Conservation (phyloP, 2,113 vertebrate species). For the Lampris megalopsis region DNA sequence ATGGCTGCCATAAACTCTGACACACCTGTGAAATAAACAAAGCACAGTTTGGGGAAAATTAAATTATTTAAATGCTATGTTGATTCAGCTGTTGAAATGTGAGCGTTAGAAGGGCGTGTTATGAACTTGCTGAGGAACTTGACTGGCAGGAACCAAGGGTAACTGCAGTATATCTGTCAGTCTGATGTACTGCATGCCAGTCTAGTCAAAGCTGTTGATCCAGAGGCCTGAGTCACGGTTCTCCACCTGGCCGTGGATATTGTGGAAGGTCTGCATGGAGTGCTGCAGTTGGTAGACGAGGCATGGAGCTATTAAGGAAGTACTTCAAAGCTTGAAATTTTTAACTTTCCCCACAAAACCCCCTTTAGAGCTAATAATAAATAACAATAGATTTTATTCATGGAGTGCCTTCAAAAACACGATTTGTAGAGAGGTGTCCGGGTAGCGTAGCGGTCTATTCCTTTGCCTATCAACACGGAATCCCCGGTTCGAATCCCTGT, state of each 20-base stretch:
- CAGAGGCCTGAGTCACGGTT: conserved; percentile 93
- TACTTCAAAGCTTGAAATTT: too few species aligned
- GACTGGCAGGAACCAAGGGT: conserved; percentile 95
- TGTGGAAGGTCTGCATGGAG: conserved; percentile 87
- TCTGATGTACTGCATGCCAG: conserved; percentile 88
- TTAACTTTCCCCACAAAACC: too few species aligned
- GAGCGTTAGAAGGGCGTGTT: not conserved
- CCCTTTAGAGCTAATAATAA: too few species aligned
- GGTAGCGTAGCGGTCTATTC: too few species aligned
- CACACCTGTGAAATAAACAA: not conserved
- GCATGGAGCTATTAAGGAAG: too few species aligned
- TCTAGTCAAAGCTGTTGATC: conserved; percentile 97
- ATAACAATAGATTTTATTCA: too few species aligned
- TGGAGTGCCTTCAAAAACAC: too few species aligned
- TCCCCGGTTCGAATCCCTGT: too few species aligned
- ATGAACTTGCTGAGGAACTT: conserved; percentile 92
- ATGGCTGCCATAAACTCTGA: too few species aligned
- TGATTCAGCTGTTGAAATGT: not conserved
- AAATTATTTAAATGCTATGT: not conserved
- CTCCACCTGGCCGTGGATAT: conserved; percentile 86
- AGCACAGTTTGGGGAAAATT: not conserved
- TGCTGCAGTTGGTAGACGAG: conserved; percentile 80
- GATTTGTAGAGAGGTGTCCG: too few species aligned
- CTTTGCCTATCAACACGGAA: too few species aligned
- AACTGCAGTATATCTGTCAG: conserved; percentile 90